Conservation (phyloP, 2,888 invertebrate species). For the Nomada lathburiana region DNA sequence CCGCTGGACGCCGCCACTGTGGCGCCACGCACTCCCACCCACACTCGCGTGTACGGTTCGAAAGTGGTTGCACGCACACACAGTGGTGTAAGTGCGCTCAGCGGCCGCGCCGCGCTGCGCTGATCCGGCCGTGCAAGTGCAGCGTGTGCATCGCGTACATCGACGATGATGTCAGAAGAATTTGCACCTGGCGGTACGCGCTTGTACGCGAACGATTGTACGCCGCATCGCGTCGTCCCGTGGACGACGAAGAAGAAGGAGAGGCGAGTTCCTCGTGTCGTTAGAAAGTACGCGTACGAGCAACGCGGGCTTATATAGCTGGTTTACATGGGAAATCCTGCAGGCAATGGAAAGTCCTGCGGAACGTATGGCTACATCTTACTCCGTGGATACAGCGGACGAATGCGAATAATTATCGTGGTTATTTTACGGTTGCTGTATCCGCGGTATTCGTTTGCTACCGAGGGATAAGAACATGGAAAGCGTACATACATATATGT, state of each 20-base stretch:
- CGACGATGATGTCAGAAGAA: constrained; percentile 77
- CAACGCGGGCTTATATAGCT: too few relatives aligned
- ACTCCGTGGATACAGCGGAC: constrained; percentile 48
- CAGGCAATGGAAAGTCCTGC: constrained; percentile 61
- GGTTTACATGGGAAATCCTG: constrained; percentile 62
- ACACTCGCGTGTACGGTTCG: constrained; percentile 61
- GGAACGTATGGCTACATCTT: constrained; percentile 59
- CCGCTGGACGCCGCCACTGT: constrained; percentile 79
- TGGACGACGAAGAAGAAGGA: constrained; percentile 45
- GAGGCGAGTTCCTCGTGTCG: constrained; percentile 60
- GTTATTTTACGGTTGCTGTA: constrained; percentile 58
- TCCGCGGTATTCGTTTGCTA: constrained; percentile 51
- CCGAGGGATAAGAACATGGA: constrained; percentile 46
- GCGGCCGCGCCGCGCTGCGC: constrained; percentile 39
- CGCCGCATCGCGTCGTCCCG: constrained; percentile 44
- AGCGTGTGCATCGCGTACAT: constrained; percentile 67
- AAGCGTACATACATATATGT: constrained; percentile 26
- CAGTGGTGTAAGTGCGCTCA: constrained; percentile 12
- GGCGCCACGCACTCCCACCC: constrained; percentile 80
- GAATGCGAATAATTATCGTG: constrained; percentile 68
- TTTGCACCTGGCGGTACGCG: constrained; percentile 77
- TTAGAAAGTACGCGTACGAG: constrained; percentile 57
- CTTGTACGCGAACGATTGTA: constrained; percentile 52
- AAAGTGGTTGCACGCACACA: constrained; percentile 49
- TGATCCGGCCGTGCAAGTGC: constrained; percentile 60